Base-by-base conservation (phyloP, 35 echinoderm and acorn worm species). In the Patiria miniata region DNA sequence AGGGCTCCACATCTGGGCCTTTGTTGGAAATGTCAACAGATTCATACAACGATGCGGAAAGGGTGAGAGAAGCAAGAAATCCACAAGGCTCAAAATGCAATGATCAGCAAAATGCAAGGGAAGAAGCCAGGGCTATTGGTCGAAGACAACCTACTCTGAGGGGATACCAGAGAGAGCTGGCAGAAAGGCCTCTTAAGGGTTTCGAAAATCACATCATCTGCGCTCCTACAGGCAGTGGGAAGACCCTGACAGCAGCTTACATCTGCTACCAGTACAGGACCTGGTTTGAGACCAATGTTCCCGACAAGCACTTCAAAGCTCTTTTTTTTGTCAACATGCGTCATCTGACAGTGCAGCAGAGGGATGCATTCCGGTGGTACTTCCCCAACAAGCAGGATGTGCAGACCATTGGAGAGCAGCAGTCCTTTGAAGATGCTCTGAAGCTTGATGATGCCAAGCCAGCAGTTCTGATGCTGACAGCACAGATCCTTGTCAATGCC, bases 401-500 rank as follows among this genome's bases (percentile, higher is more conserved):
- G 15, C 30, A 53, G 22, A 76, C 42, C 0, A 78, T 94, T 55
- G 59, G 53, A 15, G 83, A 89, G 38, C 81, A 52, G 29, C 73
- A 86, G 53, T 32, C 7, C 8, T 86, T 94, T 6, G 36, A 40
- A 16, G 83, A 80, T 40, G 58, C 85, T 29, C 69, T 94, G 17
- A 47, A 68, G 39, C 19, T 32, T 21, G 61, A 84, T 37, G 59
- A 86, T 8, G 81, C 7, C 26, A 36, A 26, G 65, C 65, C 76
- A 34, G 17, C 30, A 37, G 92, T 94, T 26, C 42, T 94, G 28
- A 85, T 94, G 65, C 36, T 94, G 52, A 94, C 92, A 16, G 87
- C 92, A 9, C 92, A 94, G 60, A 89, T 94, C 28, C 33, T 94
- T 38, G 83, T 94, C 23, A 94, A 94, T 77, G 92, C 92, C 51